These are phyloP conservation scores for Aphodius granarius DNA, from an alignment of 2,888 invertebrate genomes.

Conservation along the genomic window DNA sequence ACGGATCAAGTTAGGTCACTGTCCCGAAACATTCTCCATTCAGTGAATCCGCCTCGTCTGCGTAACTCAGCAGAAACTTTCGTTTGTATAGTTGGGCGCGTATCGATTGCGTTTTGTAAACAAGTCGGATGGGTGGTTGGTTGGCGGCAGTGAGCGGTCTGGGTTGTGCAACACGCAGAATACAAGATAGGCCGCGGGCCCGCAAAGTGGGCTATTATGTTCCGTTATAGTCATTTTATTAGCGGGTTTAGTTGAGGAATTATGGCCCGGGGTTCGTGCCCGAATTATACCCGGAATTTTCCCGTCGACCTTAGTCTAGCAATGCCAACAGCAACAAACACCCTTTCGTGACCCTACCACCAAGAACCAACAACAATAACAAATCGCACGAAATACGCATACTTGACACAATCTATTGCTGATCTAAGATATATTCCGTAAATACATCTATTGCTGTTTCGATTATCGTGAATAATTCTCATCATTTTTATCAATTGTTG, in stretches of 20 bases:
- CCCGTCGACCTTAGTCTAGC: slow-evolving; percentile 1
- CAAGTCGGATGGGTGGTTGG: background rate
- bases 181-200: background rate
- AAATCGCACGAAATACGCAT: background rate
- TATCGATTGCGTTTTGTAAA: background rate
- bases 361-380: background rate
- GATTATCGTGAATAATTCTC: too few relatives aligned
- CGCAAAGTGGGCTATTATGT: background rate
- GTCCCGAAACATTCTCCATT: background rate
- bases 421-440: too few relatives aligned
- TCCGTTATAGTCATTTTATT: slow-evolving; percentile 5
- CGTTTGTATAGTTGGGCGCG: background rate
- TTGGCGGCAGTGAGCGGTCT: background rate
- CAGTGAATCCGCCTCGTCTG: background rate
- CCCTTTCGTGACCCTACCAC: background rate
- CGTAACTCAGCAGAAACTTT: background rate
- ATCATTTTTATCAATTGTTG: too few relatives aligned
- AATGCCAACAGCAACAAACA: background rate
- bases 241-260: background rate
- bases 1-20: background rate
- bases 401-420: background rate
- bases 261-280: background rate
- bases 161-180: background rate
- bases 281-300: background rate
- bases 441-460: too few relatives aligned